Conservation (phyloP, 2,888 invertebrate genomes). For the Melinopterus prodromus region DNA sequence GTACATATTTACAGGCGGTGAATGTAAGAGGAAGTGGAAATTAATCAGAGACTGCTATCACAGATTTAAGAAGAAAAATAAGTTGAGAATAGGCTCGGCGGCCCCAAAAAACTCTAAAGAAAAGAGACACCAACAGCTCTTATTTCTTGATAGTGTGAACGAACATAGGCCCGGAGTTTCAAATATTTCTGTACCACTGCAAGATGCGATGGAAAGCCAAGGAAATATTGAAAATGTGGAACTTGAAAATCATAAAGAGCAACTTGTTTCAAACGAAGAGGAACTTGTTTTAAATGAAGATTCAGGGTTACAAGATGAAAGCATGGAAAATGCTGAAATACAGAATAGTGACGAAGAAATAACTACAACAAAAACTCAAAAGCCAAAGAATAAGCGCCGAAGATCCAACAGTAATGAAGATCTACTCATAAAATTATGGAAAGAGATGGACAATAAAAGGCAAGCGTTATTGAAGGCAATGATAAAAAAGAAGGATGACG, state of each 20-base stretch:
- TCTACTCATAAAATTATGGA: slow-evolving; percentile 29
- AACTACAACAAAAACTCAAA: slow-evolving; percentile 21
- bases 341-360: slow-evolving; percentile 28
- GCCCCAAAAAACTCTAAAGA: slow-evolving; percentile 25
- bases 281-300: slow-evolving; percentile 13
- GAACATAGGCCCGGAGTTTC: slow-evolving; percentile 24
- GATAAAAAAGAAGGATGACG: slow-evolving; percentile 26
- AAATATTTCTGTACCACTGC: slow-evolving; percentile 24
- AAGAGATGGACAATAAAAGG: slow-evolving; percentile 27
- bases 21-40: slow-evolving; percentile 26
- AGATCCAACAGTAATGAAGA: slow-evolving; percentile 22
- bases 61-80: no score
- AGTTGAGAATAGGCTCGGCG: no score
- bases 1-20: slow-evolving; percentile 16
- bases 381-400: slow-evolving; percentile 24
- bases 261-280: slow-evolving; percentile 13
- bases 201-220: neutral
- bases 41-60: slow-evolving; percentile 18
- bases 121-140: slow-evolving; percentile 26
- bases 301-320: slow-evolving; percentile 15
- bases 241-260: slow-evolving; percentile 6
- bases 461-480: slow-evolving; percentile 18
- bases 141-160: slow-evolving; percentile 21
- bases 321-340: slow-evolving; percentile 24
- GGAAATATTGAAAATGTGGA: slow-evolving; percentile 16